Evolutionary conservation across 2,888 invertebrate genomes (phyloP).

Genomic region (Xestobium rufovillosum): DNA sequence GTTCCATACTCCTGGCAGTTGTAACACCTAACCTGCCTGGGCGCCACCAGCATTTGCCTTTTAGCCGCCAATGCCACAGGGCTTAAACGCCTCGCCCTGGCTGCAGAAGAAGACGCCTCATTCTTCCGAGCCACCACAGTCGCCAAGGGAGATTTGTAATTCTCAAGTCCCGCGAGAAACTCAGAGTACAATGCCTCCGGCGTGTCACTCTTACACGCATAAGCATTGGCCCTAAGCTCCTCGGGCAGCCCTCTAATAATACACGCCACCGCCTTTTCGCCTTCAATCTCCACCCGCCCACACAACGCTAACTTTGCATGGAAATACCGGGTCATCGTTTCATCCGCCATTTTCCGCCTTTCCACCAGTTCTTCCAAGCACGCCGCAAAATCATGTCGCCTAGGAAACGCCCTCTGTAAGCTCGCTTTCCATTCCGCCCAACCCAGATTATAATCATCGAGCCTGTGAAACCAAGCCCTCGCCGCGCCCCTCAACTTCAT

Average conservation of each 20-base stretch:
- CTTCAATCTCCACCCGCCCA: constrained; percentile 4
- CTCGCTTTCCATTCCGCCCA: constrained; percentile 27
- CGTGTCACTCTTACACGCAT: constrained; percentile 12
- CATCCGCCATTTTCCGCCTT: too few relatives aligned
- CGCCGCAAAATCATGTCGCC: constrained; percentile 25
- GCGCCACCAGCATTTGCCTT: too few relatives aligned
- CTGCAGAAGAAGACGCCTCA: too few relatives aligned
- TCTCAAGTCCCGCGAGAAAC: constrained; percentile 14
- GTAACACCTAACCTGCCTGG: too few relatives aligned
- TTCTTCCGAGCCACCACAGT: too few relatives aligned
- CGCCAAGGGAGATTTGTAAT: constrained; percentile 18
- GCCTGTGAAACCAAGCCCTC: constrained; percentile 25
- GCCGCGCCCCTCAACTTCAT: constrained; percentile 24
- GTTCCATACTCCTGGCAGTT: too few relatives aligned
- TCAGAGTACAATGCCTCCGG: constrained; percentile 12
- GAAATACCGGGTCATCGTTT: too few relatives aligned
- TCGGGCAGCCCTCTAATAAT: constrained; percentile 13
- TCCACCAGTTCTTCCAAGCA: too few relatives aligned
- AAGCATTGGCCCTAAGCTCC: constrained; percentile 16
- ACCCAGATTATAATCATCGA: constrained; percentile 21
- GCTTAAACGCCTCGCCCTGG: too few relatives aligned
- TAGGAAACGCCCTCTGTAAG: constrained; percentile 13
- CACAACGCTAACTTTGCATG: constrained; percentile 21
- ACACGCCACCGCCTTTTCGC: constrained; percentile 11
- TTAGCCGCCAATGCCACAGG: too few relatives aligned